Evolutionary conservation across 1,140 invertebrate species (phyloP).

Genomic region (Papilio polyxenes): DNA sequence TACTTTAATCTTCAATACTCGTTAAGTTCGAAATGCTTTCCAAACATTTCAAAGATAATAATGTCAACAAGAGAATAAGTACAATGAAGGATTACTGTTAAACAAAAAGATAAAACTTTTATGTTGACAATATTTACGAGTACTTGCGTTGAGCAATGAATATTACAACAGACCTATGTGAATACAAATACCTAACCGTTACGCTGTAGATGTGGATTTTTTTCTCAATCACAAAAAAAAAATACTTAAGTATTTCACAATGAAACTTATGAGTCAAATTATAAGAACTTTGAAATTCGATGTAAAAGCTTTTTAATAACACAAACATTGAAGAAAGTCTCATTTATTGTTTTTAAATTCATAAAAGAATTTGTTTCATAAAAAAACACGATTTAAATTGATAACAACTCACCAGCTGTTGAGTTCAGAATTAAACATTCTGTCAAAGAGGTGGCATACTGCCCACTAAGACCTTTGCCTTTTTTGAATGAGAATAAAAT

Average conservation of each 20-base stretch:
- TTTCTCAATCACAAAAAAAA: background rate
- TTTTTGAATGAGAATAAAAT: too few relatives aligned
- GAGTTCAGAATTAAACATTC: too few relatives aligned
- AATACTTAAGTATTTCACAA: too few relatives aligned
- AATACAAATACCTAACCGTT: background rate
- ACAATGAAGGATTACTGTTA: conserved; percentile 18
- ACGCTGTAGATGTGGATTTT: background rate
- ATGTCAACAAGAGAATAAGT: background rate
- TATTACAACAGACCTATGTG: background rate
- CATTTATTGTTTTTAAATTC: background rate
- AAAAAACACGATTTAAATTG: background rate
- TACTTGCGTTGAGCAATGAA: background rate
- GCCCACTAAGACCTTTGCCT: too few relatives aligned
- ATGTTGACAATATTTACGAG: conserved; percentile 10
- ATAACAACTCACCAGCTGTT: background rate
- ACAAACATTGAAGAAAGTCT: background rate
- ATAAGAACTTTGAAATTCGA: background rate
- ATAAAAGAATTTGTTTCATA: background rate
- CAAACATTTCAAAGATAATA: conserved; percentile 30
- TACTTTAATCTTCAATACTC: conserved; percentile 33
- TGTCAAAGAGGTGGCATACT: too few relatives aligned
- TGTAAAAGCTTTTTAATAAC: background rate
- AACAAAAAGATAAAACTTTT: background rate
- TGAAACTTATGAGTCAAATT: background rate
- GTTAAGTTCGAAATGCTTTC: conserved; percentile 1